phyloP scores from a whole-genome alignment of 53 echinoderm and acorn worm species.

The Mesocentrotus franciscanus region DNA sequence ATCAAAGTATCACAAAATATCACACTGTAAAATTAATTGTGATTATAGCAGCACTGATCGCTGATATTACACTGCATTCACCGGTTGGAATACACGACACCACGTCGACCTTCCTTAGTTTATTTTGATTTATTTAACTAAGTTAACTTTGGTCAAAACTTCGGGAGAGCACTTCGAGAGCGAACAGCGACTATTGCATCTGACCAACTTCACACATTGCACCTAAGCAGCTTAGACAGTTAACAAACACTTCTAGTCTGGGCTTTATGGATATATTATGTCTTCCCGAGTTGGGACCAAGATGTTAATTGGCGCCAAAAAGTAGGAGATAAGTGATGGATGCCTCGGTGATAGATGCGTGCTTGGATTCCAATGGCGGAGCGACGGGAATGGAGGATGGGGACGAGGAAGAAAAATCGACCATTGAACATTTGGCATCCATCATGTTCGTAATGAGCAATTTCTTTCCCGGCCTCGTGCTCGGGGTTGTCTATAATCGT shows the following conservation, averaged over 20 bases:
- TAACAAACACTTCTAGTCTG: background rate
- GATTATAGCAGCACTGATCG: background rate
- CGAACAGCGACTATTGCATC: background rate
- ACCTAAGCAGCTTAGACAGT: constrained; percentile 6
- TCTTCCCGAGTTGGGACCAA: background rate
- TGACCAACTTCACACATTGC: constrained; percentile 11
- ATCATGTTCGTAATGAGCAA: constrained; percentile 44
- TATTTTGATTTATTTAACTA: constrained; percentile 44
- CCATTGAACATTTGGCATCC: constrained; percentile 38
- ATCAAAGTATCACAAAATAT: background rate
- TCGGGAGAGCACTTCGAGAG: background rate
- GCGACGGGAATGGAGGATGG: background rate
- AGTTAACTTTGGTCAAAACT: constrained; percentile 50
- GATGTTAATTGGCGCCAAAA: constrained; percentile 17
- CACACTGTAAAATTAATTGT: background rate
- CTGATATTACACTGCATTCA: background rate
- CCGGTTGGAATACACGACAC: background rate
- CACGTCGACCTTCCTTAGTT: constrained; percentile 24
- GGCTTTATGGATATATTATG: background rate
- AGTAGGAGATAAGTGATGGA: background rate
- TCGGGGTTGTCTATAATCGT: constrained; percentile 48
- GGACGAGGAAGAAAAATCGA: background rate
- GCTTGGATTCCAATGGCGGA: background rate
- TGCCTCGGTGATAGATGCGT: background rate
- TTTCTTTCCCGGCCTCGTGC: constrained; percentile 46